Evolutionary conservation across 2,888 invertebrate genomes (phyloP).

Genomic region (Pachycephus smyrnensis): DNA sequence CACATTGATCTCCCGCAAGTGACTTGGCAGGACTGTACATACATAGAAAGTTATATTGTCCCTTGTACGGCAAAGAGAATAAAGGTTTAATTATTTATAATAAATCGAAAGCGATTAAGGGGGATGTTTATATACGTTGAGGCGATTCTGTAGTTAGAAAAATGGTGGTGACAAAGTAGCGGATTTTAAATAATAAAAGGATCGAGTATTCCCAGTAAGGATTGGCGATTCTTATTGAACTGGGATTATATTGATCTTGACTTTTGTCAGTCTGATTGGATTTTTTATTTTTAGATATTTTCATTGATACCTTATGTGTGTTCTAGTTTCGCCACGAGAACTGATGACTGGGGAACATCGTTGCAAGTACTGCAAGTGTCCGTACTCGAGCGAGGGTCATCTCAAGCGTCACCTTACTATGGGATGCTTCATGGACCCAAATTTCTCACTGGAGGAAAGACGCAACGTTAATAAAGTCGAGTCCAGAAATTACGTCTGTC

Average conservation of each 20-base stretch:
- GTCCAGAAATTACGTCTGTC: conserved; percentile 36
- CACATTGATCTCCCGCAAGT: no score
- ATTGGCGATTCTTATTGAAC: not conserved
- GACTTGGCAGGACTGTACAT: not conserved
- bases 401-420: conserved; percentile 40
- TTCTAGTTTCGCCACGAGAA: conserved; percentile 32
- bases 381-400: conserved; percentile 34
- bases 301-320: conserved; percentile 27
- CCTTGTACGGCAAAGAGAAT: not conserved
- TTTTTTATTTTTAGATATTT: not conserved
- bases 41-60: not conserved
- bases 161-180: not conserved
- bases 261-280: not conserved
- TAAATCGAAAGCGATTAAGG: no score
- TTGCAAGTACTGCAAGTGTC: conserved; percentile 41
- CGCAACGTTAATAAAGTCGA: conserved; percentile 26
- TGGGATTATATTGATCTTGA: not conserved
- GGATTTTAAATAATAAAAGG: not conserved
- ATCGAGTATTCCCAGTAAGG: not conserved
- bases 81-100: not conserved
- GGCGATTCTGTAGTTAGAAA: not conserved
- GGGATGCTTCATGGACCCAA: conserved; percentile 45
- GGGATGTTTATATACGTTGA: not conserved
- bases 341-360: conserved; percentile 24
- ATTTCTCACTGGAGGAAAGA: conserved; percentile 32